Base-by-base conservation (phyloP, 2,888 invertebrate genomes). In the Spilosoma lubricipeda region DNA sequence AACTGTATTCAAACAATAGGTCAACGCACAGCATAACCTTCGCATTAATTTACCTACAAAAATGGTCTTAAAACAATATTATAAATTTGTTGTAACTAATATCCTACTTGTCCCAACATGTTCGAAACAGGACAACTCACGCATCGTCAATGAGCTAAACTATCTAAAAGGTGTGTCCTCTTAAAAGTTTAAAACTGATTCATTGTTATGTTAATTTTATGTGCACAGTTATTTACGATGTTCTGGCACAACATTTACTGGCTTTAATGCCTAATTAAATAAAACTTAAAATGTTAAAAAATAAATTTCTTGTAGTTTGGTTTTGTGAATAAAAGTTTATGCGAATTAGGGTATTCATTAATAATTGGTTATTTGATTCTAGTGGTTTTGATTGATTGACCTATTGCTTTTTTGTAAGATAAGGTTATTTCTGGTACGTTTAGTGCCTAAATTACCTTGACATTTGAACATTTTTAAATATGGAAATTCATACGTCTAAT, bases 51-150 rank as follows among this genome's bases (percentile, higher is more conserved):
- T 36, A 67, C 36, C 48, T 45, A 68, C 66, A 59, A 67, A 70
- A 48, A 52, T 48, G 69, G 70, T 73, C 72, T 63, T 71, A 33
- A 71, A 48, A 45, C n/a, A n/a, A n/a, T n/a, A 68, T 75, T 71
- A 72, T 69, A 72, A 71, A 71, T n/a, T 52, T 23, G 63, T 73
- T 67, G 39, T 63, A 48, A 68, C 69, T 71, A 76, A 68, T 67
- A 56, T 72, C 36, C 48, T 88, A 90, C 90, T 81, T 91, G 92
- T 92, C 81, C 75, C 67, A 82, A 92, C 92, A 83, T 91, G 93
- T 86, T 81, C 59, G 70, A 76, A 80, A 77, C 77, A 69, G 77
- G 79, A 81, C 85, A 82, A 81, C 84, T 86, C 86, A 90, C 85
- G 86, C 86, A 85, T 84, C 70, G 74, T 83, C 80, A 83, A 86